Base-by-base conservation (phyloP, 2,113 vertebrate species). In the Hydropotes inermis region DNA sequence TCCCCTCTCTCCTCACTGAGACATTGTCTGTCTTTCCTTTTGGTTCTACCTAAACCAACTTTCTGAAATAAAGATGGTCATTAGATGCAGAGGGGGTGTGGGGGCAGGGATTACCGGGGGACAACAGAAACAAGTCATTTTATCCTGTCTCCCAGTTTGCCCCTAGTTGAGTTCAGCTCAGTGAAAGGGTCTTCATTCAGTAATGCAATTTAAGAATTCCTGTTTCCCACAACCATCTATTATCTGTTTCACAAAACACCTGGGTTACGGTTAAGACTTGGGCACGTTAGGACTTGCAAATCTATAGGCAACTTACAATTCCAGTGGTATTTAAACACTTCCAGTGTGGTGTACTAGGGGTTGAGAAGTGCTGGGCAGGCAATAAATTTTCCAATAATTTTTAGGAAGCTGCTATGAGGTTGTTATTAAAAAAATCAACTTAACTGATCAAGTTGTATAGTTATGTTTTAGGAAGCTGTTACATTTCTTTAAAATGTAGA, bases 261-360 rank as follows among this genome's bases (percentile, higher is more conserved):
- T 84, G n/a, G 10, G 64, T 85, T 85, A 52, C 25, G 27, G 4
- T 15, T 50, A 33, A 86, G 36, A 67, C 25, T 39, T 7, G 17
- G 10, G 50, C 23, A 39, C 7, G 0, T 39, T 15, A 96, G 54
- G 33, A n/a, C 13, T 61, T 95, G 30, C 10, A 81, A 30, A 81
- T 94, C 82, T 81, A 50, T 4, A 87, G 45, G 43, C 43, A 89
- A 21, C n/a, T n/a, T 92, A 61, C 3, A 95, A 81, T 92, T 60
- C 15, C 19, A 45, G 21, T 74, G 9, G 9, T 79, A 52, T 64
- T 61, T 60, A 57, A 94, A 60, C 7, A 81, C 5, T 74, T 84
- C 30, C 23, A 30, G 2, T 81, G 30, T 81, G 13, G 33, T 23
- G 3, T 2, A 9, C 6, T 23, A 39, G 7, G 2, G 1, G 7